Evolutionary conservation across 2,888 invertebrate species (phyloP).

Genomic region (Andrena fulva): DNA sequence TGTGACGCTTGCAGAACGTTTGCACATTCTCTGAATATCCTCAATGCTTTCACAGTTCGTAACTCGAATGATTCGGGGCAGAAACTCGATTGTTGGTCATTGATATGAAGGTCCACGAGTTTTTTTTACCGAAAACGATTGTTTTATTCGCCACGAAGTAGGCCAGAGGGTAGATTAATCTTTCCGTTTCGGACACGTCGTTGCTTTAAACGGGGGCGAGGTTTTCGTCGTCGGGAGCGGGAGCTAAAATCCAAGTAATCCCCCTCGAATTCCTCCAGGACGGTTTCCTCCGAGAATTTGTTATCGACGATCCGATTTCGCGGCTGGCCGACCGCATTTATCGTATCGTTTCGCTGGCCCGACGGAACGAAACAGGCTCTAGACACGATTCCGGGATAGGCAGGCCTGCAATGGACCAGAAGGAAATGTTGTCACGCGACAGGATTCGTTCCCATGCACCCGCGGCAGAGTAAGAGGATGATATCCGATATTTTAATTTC

Average conservation of each 20-base stretch:
- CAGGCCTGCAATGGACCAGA: constrained; percentile 38
- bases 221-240: constrained; percentile 7
- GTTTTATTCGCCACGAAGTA: background rate
- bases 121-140: background rate
- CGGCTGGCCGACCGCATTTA: constrained; percentile 56
- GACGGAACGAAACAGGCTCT: background rate
- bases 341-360: constrained; percentile 46
- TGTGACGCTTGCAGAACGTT: background rate
- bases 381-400: constrained; percentile 16
- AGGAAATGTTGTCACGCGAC: constrained; percentile 29
- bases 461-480: background rate
- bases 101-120: background rate
- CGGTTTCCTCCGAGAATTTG: constrained; percentile 32
- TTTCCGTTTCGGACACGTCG: background rate
- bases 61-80: no score
- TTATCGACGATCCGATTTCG: constrained; percentile 65
- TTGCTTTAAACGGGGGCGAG: constrained; percentile 5
- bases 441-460: constrained; percentile 5
- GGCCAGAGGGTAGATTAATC: constrained; percentile 22
- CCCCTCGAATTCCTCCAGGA: constrained; percentile 14
- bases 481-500: constrained; percentile 54
- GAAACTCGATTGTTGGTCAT: no score
- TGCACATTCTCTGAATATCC: background rate
- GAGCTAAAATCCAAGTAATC: constrained; percentile 33
- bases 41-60: no score